Conservation (phyloP, 2,113 vertebrate species). For the Meriones unguiculatus region DNA sequence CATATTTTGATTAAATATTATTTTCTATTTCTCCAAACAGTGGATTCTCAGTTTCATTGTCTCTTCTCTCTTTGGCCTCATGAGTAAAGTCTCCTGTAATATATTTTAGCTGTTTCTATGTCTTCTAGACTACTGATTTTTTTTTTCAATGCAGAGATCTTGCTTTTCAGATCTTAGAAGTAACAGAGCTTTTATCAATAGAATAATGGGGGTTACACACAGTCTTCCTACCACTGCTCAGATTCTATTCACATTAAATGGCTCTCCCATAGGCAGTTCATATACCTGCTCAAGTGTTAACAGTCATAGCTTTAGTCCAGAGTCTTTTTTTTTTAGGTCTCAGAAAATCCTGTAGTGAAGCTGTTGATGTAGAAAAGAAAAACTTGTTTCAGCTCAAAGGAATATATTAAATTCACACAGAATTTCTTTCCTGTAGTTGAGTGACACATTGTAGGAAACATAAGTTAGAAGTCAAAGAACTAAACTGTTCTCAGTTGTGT, state of each 20-base stretch:
- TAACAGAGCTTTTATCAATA: conserved; percentile 55
- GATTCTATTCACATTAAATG: conserved; percentile 61
- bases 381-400: conserved; percentile 64
- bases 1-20: background rate
- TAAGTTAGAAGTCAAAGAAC: conserved; percentile 43
- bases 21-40: background rate
- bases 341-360: conserved; percentile 39
- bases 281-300: conserved; percentile 28
- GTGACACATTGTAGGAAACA: conserved; percentile 51
- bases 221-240: conserved; percentile 18
- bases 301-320: background rate
- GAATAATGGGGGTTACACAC: conserved; percentile 54
- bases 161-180: conserved; percentile 48
- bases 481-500: conserved; percentile 24
- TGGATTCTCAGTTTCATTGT: background rate
- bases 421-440: background rate
- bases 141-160: conserved; percentile 9
- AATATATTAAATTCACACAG: conserved; percentile 46
- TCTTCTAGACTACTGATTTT: conserved; percentile 1
- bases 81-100: background rate
- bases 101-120: conserved; percentile 40
- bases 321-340: conserved; percentile 59
- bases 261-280: conserved; percentile 61
- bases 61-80: background rate
- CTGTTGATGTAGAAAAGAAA: conserved; percentile 58